Conservation (phyloP, 2,888 invertebrate genomes). For the Apamea anceps region DNA sequence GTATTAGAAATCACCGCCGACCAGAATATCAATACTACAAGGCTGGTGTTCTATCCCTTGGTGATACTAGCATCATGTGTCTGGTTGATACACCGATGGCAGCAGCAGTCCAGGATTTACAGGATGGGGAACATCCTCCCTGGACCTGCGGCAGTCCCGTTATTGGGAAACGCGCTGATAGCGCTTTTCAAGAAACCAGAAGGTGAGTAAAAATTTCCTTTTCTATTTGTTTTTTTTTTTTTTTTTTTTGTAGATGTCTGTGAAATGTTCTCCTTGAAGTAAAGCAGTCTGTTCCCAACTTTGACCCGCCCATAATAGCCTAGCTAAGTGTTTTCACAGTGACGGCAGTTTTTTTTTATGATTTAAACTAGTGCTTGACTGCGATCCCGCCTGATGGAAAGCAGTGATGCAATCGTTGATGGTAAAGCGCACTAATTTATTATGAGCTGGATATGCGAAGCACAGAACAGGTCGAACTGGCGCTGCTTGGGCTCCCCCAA, state of each 20-base stretch:
- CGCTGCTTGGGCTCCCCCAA: neutral
- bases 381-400: too few species aligned
- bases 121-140: slow-evolving; percentile 93
- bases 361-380: too few species aligned
- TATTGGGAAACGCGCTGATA: slow-evolving; percentile 93
- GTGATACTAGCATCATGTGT: slow-evolving; percentile 72
- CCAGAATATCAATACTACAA: slow-evolving; percentile 55
- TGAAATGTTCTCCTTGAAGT: neutral
- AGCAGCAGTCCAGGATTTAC: slow-evolving; percentile 87
- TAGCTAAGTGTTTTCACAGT: too few species aligned
- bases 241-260: neutral
- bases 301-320: neutral
- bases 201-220: slow-evolving; percentile 82
- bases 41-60: slow-evolving; percentile 75
- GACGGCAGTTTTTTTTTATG: too few species aligned
- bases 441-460: neutral
- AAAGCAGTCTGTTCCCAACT: neutral
- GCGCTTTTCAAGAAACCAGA: slow-evolving; percentile 91
- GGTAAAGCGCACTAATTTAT: too few species aligned
- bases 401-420: too few species aligned
- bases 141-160: slow-evolving; percentile 91
- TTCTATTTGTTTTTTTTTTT: too few species aligned
- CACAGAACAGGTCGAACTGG: neutral
- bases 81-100: slow-evolving; percentile 86
- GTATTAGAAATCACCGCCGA: slow-evolving; percentile 68